Conservation (phyloP, 2,888 invertebrate genomes). For the Phortica magna region DNA sequence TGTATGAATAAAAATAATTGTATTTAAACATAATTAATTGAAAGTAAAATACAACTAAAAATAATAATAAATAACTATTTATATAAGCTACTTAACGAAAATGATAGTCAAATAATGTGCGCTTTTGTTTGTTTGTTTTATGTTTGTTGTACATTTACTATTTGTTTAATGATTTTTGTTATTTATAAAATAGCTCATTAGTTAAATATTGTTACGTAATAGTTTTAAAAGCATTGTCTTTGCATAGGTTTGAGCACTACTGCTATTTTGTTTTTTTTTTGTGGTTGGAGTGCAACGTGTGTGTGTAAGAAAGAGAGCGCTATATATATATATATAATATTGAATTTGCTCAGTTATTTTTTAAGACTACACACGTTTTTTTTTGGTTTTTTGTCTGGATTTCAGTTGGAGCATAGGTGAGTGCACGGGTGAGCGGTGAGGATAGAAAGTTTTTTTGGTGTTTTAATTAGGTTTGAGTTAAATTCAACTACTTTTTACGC, state of each 20-base stretch:
- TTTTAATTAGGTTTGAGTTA: constrained; percentile 22
- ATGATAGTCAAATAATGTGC: neutral
- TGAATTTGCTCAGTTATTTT: neutral
- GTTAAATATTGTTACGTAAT: constrained; percentile 51
- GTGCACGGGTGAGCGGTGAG: constrained; percentile 55
- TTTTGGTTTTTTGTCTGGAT: neutral
- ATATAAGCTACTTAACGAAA: constrained; percentile 4
- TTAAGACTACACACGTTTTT: constrained; percentile 50
- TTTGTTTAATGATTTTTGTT: constrained; percentile 62
- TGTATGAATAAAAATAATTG: neutral
- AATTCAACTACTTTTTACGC: constrained; percentile 60
- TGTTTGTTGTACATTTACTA: constrained; percentile 64
- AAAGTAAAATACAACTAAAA: constrained; percentile 46
- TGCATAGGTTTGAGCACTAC: constrained; percentile 53
- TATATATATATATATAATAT: constrained; percentile 45
- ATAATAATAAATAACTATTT: constrained; percentile 5
- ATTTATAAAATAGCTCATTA: constrained; percentile 41
- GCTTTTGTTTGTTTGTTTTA: constrained; percentile 60
- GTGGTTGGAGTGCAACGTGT: constrained; percentile 58
- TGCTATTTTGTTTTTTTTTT: constrained; percentile 37
- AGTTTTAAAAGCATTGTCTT: constrained; percentile 58
- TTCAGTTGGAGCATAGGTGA: constrained; percentile 14
- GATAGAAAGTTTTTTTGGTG: constrained; percentile 40
- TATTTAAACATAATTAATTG: constrained; percentile 35
- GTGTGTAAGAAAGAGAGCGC: constrained; percentile 57